A percentile compares a stretch with the other conserved stretches of the same genome.
phyloP scores from a whole-genome alignment of 2,888 invertebrate species.

The Marronus borbonicus region DNA sequence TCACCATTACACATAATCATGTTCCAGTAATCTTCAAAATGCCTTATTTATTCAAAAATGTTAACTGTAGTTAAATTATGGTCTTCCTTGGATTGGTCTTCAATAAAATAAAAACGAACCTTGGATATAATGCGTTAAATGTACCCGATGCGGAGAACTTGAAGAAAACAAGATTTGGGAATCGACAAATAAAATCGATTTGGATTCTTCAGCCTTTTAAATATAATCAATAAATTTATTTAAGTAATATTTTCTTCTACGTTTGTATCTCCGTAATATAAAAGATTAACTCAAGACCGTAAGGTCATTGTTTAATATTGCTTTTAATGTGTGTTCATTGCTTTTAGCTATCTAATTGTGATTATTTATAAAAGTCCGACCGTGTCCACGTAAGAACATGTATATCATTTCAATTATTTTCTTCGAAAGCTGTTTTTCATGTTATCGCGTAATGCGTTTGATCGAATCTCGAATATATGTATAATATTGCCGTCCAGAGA shows the following conservation, averaged over 20 bases:
- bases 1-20: too few species aligned
- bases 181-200: too few species aligned
- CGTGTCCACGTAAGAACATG: slow-evolving; percentile 20
- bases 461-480: slow-evolving; percentile 24
- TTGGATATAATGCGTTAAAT: not conserved
- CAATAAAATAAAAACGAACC: too few species aligned
- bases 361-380: slow-evolving; percentile 22
- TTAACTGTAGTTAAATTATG: too few species aligned
- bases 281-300: not conserved
- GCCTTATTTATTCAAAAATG: too few species aligned
- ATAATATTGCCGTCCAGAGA: slow-evolving; percentile 35
- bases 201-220: not conserved
- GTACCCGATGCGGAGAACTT: too few species aligned
- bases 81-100: too few species aligned
- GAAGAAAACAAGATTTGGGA: too few species aligned
- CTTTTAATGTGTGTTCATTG: slow-evolving; percentile 27
- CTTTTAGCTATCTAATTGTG: slow-evolving; percentile 27
- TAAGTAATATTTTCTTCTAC: not conserved
- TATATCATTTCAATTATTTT: slow-evolving; percentile 43
- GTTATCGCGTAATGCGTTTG: slow-evolving; percentile 40
- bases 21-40: too few species aligned
- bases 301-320: slow-evolving; percentile 26
- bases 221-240: slow-evolving; percentile 12
- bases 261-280: not conserved
- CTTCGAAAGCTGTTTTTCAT: slow-evolving; percentile 39